Evolutionary conservation across 2,113 vertebrate genomes (phyloP).

Genomic region (Fregetta grallaria): DNA sequence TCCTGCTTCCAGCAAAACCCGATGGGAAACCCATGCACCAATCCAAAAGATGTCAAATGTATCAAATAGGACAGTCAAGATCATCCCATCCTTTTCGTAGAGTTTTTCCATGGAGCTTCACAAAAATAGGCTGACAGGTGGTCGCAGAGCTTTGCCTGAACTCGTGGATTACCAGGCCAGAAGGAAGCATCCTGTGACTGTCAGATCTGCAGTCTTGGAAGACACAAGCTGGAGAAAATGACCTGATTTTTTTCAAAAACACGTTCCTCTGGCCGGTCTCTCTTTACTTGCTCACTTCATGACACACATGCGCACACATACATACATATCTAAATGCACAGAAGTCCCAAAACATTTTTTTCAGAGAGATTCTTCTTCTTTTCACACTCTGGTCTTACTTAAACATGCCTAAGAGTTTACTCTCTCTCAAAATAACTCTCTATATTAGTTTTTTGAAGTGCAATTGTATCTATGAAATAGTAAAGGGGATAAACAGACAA

Average conservation of each 20-base stretch:
- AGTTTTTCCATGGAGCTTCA: background rate
- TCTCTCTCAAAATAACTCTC: background rate
- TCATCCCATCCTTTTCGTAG: background rate
- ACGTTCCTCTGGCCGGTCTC: background rate
- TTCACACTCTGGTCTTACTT: background rate
- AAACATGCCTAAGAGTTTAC: background rate
- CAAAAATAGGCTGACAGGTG: constrained; percentile 54
- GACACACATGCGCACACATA: rapidly evolving
- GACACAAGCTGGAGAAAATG: background rate
- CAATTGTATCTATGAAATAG: background rate
- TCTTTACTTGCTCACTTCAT: background rate
- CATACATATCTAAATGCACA: background rate
- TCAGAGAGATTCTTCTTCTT: background rate
- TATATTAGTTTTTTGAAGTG: background rate
- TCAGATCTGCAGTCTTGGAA: background rate
- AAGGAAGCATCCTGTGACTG: constrained; percentile 1
- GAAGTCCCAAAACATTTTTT: background rate
- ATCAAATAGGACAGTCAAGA: background rate
- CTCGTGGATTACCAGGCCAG: background rate
- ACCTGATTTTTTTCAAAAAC: background rate
- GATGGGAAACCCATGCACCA: background rate
- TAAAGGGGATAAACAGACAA: background rate
- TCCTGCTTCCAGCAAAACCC: background rate
- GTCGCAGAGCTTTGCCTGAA: background rate
- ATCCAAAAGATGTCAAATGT: background rate